Evolutionary conservation across 2,888 invertebrate species (phyloP), one percentile per base, ranked within the genome.

Genomic region (Dolomedes plantarius): DNA sequence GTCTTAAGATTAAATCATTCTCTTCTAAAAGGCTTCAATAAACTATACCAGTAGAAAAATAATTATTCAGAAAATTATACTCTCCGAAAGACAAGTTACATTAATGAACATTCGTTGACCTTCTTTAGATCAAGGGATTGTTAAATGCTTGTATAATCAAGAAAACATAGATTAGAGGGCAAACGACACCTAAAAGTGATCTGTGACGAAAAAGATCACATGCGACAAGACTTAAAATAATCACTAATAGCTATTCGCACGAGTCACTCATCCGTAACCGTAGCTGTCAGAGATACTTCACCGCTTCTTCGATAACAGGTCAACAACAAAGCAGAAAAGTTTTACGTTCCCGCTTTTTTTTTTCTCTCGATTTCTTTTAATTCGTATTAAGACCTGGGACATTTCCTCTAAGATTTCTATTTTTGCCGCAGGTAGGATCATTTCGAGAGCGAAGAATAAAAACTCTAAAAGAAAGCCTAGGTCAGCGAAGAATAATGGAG

Each of bases 211-310:
- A 23, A 56, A 23, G 19, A 3, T 11, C 56, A 56, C 23, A 56
- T 23, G 56, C 56, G 39, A 69, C 69, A 69, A 7, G 39, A 29
- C 27, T 27, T 23, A 28, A 36, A 68, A 68, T 32, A 41, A 69
- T 39, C n/a, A 69, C 19, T 32, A 41, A 65, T 32, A 31, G 73
- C 28, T 41, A 75, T 71, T 71, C 46, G 11, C 75, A 29, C 23
- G n/a, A 19, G 11, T 32, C 74, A 64, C 56, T 76, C 82, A 82
- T 23, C 75, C 82, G 36, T 71, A 74, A 69, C 82, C 69, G 76
- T 82, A 74, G 65, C 39, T 41, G 75, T 29, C 27, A 50, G 32
- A 23, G 82, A 82, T 62, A 76, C 76, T 36, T 41, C 71, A 23
- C 31, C 13, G 23, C 50, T 64, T 36, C 50, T 19, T n/a, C 27